Percentiles rank a stretch among this genome's conserved stretches.
Conservation (phyloP, 2,797 vertebrate genomes). For the Sebastolobus altivelis region DNA sequence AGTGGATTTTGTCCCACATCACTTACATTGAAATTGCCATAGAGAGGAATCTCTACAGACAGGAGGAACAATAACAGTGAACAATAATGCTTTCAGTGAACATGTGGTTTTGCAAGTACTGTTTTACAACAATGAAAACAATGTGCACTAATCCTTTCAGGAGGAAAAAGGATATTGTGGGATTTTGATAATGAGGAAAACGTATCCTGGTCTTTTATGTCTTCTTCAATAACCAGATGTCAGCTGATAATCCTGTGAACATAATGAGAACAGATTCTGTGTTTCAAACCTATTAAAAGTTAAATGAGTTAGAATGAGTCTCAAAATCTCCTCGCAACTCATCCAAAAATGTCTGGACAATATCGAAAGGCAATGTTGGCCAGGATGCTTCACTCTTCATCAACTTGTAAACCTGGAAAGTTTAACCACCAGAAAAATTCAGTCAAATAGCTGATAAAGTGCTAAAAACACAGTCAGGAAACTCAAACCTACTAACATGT, state of each 20-base stretch:
- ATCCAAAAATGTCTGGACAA: not conserved
- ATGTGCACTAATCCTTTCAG: not conserved
- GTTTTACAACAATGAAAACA: not conserved
- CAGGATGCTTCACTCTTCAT: not conserved
- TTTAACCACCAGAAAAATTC: not conserved
- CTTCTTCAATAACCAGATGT: not conserved
- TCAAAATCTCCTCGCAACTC: not conserved
- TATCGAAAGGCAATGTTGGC: not conserved
- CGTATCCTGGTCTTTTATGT: not conserved
- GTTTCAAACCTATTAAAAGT: not conserved
- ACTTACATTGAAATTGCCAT: not conserved
- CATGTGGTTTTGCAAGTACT: not conserved
- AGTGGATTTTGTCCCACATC: not conserved
- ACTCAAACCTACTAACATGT: not conserved
- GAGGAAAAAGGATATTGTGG: not conserved
- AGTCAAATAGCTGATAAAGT: not conserved
- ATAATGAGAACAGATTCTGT: not conserved
- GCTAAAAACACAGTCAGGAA: not conserved
- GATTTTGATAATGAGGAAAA: slow-evolving; percentile 6
- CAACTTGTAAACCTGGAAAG: not conserved
- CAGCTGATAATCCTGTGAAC: not conserved
- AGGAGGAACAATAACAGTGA: not conserved
- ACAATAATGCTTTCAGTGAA: not conserved
- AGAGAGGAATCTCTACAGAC: not conserved
- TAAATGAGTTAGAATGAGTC: not conserved